Conservation (phyloP, 2,888 invertebrate genomes). For the Pandemis corylana region DNA sequence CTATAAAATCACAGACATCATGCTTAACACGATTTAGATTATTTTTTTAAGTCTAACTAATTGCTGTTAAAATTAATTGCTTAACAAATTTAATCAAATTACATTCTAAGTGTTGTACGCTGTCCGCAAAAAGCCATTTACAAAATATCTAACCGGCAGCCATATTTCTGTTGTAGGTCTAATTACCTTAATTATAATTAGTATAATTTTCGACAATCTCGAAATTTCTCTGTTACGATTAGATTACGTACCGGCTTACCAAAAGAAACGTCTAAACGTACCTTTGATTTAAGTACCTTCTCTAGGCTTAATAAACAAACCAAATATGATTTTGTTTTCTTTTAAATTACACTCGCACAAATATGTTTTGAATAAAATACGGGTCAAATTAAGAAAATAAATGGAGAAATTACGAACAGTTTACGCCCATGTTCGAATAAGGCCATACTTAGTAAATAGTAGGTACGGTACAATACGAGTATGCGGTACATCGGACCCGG, state of each 20-base stretch:
- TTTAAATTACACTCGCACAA: too few species aligned
- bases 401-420: background rate
- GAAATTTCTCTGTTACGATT: slow-evolving; percentile 6
- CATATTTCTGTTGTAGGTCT: background rate
- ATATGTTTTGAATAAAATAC: background rate
- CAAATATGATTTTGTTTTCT: background rate
- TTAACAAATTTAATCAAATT: slow-evolving; percentile 20
- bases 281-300: background rate
- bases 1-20: background rate
- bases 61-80: slow-evolving; percentile 20
- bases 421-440: background rate
- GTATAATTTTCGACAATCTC: background rate
- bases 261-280: slow-evolving; percentile 6
- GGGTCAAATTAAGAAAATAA: background rate
- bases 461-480: background rate
- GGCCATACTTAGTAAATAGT: background rate
- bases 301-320: background rate
- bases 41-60: background rate
- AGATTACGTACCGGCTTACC: background rate
- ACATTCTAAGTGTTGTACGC: slow-evolving; percentile 4
- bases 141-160: slow-evolving; percentile 7
- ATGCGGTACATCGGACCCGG: background rate
- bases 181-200: slow-evolving; percentile 16
- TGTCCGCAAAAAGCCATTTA: slow-evolving; percentile 14
- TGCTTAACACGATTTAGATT: background rate